Conservation (phyloP, 2,888 invertebrate genomes). For the Ischnura elegans region DNA sequence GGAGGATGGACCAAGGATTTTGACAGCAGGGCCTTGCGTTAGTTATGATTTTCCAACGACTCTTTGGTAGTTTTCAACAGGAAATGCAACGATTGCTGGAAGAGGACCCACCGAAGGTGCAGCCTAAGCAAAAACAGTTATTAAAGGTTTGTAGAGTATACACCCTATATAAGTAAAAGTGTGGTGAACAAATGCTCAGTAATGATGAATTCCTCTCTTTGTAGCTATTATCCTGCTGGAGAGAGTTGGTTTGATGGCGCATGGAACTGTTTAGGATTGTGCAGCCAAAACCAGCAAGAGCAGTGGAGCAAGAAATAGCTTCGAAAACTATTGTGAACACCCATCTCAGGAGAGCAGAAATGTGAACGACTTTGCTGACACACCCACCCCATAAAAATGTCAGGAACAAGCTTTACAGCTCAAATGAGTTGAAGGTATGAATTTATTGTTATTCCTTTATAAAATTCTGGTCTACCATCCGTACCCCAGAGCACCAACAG, state of each 20-base stretch:
- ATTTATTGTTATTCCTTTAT: neutral
- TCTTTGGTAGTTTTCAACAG: slow-evolving; percentile 71
- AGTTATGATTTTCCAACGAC: slow-evolving; percentile 72
- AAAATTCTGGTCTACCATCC: too few species aligned
- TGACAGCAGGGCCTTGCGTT: slow-evolving; percentile 65
- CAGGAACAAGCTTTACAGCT: neutral
- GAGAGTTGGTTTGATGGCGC: neutral
- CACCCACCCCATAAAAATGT: slow-evolving; percentile 7
- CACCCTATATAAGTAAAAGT: neutral
- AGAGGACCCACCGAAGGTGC: neutral
- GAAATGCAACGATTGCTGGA: slow-evolving; percentile 63
- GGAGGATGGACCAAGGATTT: neutral
- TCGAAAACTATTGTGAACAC: neutral
- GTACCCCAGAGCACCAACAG: too few species aligned
- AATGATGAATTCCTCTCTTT: neutral
- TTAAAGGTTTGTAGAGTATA: neutral
- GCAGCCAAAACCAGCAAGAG: neutral
- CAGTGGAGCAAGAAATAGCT: neutral
- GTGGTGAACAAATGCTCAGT: neutral
- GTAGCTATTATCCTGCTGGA: neutral
- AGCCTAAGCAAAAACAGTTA: neutral
- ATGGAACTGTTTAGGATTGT: neutral
- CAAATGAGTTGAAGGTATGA: neutral
- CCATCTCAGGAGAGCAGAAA: neutral
- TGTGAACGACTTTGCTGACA: neutral